Evolutionary conservation across 2,113 vertebrate species (phyloP).

Genomic region (Labeo rohita): DNA sequence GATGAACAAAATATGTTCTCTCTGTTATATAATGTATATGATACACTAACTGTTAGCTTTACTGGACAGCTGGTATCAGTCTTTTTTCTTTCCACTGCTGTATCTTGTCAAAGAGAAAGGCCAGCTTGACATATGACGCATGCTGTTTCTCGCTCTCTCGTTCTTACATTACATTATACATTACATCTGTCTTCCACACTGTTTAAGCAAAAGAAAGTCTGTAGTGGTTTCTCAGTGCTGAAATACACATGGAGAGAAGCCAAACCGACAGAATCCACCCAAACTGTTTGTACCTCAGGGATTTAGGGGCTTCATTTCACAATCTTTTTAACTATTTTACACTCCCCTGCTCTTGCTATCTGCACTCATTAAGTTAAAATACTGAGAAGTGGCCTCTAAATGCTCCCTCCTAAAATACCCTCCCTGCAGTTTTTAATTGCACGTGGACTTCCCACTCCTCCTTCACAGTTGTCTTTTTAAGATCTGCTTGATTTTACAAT

Average conservation of each 20-base stretch:
- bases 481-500: not conserved
- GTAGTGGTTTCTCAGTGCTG: conserved; percentile 6
- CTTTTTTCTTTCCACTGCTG: conserved; percentile 18
- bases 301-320: conserved; percentile 13
- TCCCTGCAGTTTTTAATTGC: conserved; percentile 15
- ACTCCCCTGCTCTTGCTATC: not conserved
- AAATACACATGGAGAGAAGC: conserved; percentile 24
- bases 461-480: conserved; percentile 2
- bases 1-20: conserved; percentile 1
- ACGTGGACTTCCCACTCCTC: not conserved
- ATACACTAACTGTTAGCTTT: conserved; percentile 39
- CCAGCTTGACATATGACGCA: not conserved
- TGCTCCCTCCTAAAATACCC: conserved; percentile 7
- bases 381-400: not conserved
- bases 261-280: conserved; percentile 5
- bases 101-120: conserved; percentile 4
- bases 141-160: not conserved
- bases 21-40: conserved; percentile 15
- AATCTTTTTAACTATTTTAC: conserved; percentile 28
- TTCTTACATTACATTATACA: conserved; percentile 31
- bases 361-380: conserved; percentile 24
- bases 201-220: conserved; percentile 14
- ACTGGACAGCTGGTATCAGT: conserved; percentile 19
- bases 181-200: conserved; percentile 37
- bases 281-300: conserved; percentile 26